Base-by-base conservation (phyloP, 2,797 vertebrate species). In the Alouatta caraya region DNA sequence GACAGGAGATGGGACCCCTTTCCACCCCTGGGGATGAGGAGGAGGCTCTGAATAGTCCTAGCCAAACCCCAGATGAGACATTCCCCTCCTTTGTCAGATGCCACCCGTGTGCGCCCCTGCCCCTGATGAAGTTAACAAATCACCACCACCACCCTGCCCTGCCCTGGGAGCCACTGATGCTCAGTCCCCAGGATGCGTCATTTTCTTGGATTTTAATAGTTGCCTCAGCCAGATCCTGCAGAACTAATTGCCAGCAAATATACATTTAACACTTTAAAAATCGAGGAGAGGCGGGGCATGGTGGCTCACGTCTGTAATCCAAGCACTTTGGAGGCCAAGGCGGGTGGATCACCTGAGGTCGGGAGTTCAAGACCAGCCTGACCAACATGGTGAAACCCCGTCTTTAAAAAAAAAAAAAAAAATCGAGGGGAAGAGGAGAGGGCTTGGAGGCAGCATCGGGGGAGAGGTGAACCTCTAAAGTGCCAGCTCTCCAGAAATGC, bases 191-290 rank as follows among this genome's bases (percentile, higher is more conserved):
- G 83, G 98, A 95, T 79, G 30, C 81, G 98, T 98, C 93, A 13
- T 82, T 96, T 92, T 64, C 73, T 93, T 82, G 67, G n/a, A 81
- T 97, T 98, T 98, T 97, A 98, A 97, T 97, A 79, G 97, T 84
- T 96, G 86, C 92, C 76, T 96, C 44, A 12, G 85, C 83, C 67
- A 86, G 91, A 84, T 52, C 52, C 72, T 37, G 19, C 75, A 48
- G 48, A 95, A 75, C 44, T 72, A 78, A 78, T 4, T 78, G 70
- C 39, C 33, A 21, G 37, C 76, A 75, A 59, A 92, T 70, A 59
- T 76, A 83, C 85, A n/a, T 75, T 95, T 92, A 78, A 72, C 76
- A 33, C 84, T 89, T 96, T 67, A 33, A 88, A 91, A 93, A 88
- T 13, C 24, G 22, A 83, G 26, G 12, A 24, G 48, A 7, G 37